Evolutionary conservation across 1,140 invertebrate species (phyloP).

Genomic region (Conus betulinus): DNA sequence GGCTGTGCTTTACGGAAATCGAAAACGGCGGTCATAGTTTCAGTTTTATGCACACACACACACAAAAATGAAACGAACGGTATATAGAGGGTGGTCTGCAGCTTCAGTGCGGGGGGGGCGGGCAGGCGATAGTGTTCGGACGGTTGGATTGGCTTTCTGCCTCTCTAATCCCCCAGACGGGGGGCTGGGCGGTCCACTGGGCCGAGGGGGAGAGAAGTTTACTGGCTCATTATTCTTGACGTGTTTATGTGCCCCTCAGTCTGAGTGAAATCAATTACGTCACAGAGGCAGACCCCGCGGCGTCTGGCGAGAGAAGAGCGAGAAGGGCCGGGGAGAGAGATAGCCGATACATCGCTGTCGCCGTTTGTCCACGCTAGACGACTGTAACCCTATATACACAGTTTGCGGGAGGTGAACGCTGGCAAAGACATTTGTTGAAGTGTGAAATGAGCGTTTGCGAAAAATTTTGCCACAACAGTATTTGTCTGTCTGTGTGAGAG

Average conservation of each 20-base stretch:
- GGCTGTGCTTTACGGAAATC: too few relatives aligned
- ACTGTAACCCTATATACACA: too few relatives aligned
- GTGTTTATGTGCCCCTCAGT: background rate
- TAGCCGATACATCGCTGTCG: background rate
- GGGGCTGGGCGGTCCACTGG: background rate
- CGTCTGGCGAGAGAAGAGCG: background rate
- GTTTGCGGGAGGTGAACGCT: too few relatives aligned
- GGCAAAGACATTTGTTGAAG: too few relatives aligned
- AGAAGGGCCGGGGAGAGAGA: background rate
- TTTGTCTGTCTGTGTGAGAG: conserved; percentile 1
- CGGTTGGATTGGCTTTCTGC: background rate
- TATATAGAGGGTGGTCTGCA: background rate
- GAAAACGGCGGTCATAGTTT: too few relatives aligned
- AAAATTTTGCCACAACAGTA: background rate
- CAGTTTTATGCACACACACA: too few relatives aligned
- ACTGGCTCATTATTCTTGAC: background rate
- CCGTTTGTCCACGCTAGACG: too few relatives aligned
- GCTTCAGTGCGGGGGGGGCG: background rate
- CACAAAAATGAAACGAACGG: background rate
- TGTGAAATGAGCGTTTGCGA: too few relatives aligned
- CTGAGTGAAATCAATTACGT: background rate
- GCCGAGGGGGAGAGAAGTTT: background rate
- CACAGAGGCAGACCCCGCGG: background rate
- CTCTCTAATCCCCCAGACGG: background rate
- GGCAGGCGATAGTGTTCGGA: background rate